phyloP scores from a whole-genome alignment of 2,113 vertebrate genomes.

The Polypterus bichir region DNA sequence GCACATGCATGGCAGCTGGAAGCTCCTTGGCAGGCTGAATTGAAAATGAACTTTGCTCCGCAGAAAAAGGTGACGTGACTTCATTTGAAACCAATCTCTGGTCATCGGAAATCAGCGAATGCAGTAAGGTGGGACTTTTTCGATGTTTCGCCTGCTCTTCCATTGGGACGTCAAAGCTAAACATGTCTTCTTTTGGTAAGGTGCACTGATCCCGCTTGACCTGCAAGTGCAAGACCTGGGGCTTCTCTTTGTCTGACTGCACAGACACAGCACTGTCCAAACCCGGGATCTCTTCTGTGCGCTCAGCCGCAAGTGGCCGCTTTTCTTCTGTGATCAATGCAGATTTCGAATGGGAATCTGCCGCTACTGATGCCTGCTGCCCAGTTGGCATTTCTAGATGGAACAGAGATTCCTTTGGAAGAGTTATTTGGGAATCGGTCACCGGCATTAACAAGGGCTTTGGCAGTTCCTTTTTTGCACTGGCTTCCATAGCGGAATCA shows the following conservation, averaged over 20 bases:
- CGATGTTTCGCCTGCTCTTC: constrained; percentile 24
- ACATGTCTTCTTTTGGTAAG: constrained; percentile 39
- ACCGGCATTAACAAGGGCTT: constrained; percentile 31
- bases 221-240: constrained; percentile 38
- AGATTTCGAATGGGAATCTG: constrained; percentile 34
- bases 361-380: constrained; percentile 24
- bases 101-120: constrained; percentile 37
- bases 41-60: constrained; percentile 8
- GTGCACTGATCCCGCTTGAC: constrained; percentile 36
- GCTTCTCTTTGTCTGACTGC: constrained; percentile 29
- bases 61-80: constrained; percentile 26
- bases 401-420: constrained; percentile 40
- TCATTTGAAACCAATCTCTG: constrained; percentile 35
- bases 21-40: constrained; percentile 37
- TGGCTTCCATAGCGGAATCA: constrained; percentile 32
- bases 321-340: constrained; percentile 44
- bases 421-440: constrained; percentile 37
- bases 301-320: constrained; percentile 36
- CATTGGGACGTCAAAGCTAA: constrained; percentile 27
- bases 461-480: constrained; percentile 27
- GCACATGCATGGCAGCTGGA: constrained; percentile 35
- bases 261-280: constrained; percentile 25
- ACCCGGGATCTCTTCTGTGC: constrained; percentile 18
- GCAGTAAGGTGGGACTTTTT: constrained; percentile 33
- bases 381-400: constrained; percentile 28